Base-by-base conservation (phyloP, 2,797 vertebrate genomes). In the Enteromius radiatus region DNA sequence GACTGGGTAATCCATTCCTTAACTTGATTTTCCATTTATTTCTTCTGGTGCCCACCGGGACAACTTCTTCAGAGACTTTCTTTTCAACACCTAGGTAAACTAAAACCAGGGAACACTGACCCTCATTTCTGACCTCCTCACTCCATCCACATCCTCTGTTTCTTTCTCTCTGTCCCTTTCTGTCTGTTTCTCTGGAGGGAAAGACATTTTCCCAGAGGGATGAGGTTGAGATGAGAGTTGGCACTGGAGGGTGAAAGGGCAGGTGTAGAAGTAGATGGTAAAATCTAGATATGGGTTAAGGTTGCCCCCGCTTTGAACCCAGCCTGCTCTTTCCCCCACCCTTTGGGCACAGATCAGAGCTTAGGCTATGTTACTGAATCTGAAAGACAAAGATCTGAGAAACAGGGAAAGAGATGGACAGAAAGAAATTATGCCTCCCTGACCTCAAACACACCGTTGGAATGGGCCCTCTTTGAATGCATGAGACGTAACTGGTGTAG, bases 161-260 rank as follows among this genome's bases (percentile, higher is more conserved):
- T 54, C 23, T 61, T 77, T 71, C 73, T 80, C 69, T 43, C 64
- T 43, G 61, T 77, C 41, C 33, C 21, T 59, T 76, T 71, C 64
- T 80, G 47, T 33, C 54, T 43, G 38, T 63, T 41, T 78, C 73
- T 33, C 87, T 89, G 90, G 89, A 91, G 83, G 23, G 86, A 84
- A 84, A 78, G 76, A 89, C 90, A 87, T 87, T 91, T 94, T 96
- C 93, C 93, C 92, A 92, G 91, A 87, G 85, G 49, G 76, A 26
- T 43, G 43, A 47, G 75, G 54, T 77, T 86, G 54, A 77, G 79
- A 79, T 73, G 45, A 67, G 74, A 73, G 84, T 28, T n/a, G 59
- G 76, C 76, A 82, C 85, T 0, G 49, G 77, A 63, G 64, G 85
- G 84, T 84, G 77, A n/a, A 80, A 68, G 2, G 82, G 75, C 82